These are phyloP conservation scores for Sebastes reedi DNA, from an alignment of 2,797 vertebrate species.

Conservation along the genomic window DNA sequence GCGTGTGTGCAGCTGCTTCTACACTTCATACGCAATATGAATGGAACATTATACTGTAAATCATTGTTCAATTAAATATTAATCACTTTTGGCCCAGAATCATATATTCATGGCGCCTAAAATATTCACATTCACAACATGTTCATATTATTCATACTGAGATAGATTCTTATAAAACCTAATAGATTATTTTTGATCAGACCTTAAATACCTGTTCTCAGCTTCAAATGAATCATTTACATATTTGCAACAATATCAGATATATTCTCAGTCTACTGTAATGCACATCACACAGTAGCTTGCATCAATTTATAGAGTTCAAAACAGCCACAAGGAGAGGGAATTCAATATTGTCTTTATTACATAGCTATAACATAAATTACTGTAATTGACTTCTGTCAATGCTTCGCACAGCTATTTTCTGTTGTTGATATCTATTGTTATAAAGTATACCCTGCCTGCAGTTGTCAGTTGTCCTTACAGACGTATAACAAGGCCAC, in stretches of 20 bases:
- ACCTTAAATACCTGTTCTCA: not conserved
- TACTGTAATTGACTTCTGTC: not conserved
- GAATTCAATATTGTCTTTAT: not conserved
- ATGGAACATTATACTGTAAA: not conserved
- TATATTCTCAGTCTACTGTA: not conserved
- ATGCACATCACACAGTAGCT: not conserved
- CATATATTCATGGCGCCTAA: not conserved
- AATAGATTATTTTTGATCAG: not conserved
- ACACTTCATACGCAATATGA: not conserved
- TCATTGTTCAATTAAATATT: not conserved
- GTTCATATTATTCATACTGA: not conserved
- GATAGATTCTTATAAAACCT: not conserved
- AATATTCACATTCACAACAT: not conserved
- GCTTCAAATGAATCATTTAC: not conserved
- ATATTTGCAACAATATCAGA: not conserved
- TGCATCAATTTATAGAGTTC: not conserved
- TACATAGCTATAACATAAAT: not conserved
- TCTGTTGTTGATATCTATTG: not conserved
- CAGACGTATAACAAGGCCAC: not conserved
- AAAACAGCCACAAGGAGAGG: not conserved
- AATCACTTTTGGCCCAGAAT: not conserved
- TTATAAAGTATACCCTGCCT: not conserved
- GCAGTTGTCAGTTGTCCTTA: not conserved
- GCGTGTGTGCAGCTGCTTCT: conserved; percentile 11
- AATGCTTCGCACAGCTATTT: not conserved